Conservation (phyloP, 2,797 vertebrate species). For the Scyliorhinus canicula region DNA sequence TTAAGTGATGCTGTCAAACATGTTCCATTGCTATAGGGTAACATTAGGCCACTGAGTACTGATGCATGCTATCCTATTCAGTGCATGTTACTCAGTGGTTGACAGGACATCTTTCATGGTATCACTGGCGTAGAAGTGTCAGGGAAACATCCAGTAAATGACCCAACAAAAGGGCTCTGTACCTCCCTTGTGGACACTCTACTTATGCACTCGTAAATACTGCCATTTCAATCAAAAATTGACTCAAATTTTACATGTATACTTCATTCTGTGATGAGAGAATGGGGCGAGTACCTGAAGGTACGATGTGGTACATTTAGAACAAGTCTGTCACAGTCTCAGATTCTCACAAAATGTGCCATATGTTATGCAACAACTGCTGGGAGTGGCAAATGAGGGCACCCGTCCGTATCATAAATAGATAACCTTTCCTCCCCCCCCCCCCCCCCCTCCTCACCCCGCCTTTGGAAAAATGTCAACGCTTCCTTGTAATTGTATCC, state of each 20-base stretch:
- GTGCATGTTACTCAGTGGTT: conserved; percentile 32
- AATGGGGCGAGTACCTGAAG: not conserved
- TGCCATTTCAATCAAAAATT: not conserved
- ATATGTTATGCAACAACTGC: not conserved
- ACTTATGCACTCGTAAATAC: not conserved
- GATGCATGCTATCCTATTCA: conserved; percentile 27
- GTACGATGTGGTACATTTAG: not conserved
- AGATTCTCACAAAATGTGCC: not conserved
- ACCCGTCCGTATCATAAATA: not conserved
- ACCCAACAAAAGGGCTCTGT: not conserved
- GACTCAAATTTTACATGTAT: not conserved
- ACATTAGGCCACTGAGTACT: conserved; percentile 14
- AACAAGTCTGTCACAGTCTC: not conserved
- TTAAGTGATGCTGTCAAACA: conserved; percentile 37
- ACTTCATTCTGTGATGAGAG: not conserved
- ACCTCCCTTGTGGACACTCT: not conserved
- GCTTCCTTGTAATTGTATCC: not conserved
- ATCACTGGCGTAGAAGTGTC: not conserved
- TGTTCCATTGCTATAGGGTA: conserved; percentile 17
- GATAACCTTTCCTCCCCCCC: not conserved
- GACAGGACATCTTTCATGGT: conserved; percentile 17
- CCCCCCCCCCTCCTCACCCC: too few species aligned
- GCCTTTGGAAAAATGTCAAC: not conserved
- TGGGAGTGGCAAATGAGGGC: not conserved
- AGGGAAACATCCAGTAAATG: conserved; percentile 3